These are phyloP conservation scores for Stomatorhinus walkeri DNA, from an alignment of 2,797 vertebrate genomes.

Conservation along the genomic window DNA sequence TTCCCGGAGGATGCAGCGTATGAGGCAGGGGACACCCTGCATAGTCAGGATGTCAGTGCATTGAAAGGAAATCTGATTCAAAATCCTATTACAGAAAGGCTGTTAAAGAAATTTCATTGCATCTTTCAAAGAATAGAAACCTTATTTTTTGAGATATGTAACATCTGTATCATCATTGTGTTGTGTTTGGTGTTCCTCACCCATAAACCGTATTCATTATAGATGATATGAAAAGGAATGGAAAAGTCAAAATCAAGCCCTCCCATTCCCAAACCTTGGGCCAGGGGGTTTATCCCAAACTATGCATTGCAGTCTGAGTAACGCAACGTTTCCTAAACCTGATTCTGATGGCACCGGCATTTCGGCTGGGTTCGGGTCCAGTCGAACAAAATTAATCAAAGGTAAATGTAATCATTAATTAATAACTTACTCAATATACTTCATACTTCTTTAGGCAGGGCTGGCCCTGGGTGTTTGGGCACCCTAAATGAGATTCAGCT, in stretches of 20 bases:
- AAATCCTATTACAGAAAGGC: background rate
- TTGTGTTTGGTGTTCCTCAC: background rate
- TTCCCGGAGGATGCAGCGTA: background rate
- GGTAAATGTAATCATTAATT: background rate
- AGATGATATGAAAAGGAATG: background rate
- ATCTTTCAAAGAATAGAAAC: background rate
- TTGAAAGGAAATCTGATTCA: background rate
- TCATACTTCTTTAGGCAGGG: background rate
- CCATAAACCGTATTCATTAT: background rate
- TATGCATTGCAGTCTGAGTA: background rate
- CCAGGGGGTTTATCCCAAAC: background rate
- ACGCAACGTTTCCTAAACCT: background rate
- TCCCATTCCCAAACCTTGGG: background rate
- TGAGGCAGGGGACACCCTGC: background rate
- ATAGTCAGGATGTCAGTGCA: background rate
- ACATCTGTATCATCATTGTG: background rate
- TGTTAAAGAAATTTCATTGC: background rate
- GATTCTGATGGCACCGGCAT: background rate
- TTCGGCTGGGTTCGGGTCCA: background rate
- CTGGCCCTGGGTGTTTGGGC: background rate
- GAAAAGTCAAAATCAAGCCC: background rate
- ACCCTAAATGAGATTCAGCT: background rate
- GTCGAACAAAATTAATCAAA: background rate
- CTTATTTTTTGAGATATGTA: background rate
- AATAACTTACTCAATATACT: background rate